These are phyloP conservation scores for Phrynocephalus versicolor DNA, from an alignment of 2,113 vertebrate genomes.

Conservation along the genomic window DNA sequence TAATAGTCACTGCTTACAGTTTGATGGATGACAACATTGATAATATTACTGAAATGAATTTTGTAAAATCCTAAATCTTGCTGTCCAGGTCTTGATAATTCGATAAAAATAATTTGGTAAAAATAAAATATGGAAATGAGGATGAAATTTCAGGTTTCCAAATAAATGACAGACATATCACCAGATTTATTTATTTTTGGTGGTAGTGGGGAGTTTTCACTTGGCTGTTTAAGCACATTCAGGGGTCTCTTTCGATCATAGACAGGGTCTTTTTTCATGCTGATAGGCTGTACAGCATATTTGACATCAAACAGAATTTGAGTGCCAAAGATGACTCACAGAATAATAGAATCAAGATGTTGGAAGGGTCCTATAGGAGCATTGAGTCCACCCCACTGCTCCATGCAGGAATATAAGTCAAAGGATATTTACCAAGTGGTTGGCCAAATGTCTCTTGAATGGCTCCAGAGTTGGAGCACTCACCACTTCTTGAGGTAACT, in stretches of 20 bases:
- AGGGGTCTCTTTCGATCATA: neutral
- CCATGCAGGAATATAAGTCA: too few relatives aligned
- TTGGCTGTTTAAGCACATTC: neutral
- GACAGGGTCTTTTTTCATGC: neutral
- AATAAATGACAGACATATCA: neutral
- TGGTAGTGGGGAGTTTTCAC: too few relatives aligned
- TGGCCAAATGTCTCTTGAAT: too few relatives aligned
- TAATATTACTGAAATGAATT: neutral
- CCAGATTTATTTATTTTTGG: neutral
- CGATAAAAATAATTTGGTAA: neutral
- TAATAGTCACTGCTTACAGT: neutral
- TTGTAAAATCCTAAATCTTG: neutral
- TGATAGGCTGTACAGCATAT: too few relatives aligned
- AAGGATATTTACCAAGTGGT: too few relatives aligned
- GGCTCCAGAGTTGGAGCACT: too few relatives aligned
- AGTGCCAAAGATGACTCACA: neutral
- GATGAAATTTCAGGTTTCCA: neutral
- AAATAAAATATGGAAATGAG: slow-evolving; percentile 6
- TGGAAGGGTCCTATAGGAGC: too few relatives aligned
- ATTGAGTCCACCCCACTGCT: too few relatives aligned
- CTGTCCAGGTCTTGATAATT: neutral
- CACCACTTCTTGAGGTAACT: too few relatives aligned
- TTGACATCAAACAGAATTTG: neutral
- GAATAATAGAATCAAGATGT: too few relatives aligned
- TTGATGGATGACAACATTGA: neutral